Evolutionary conservation across 2,888 invertebrate genomes (phyloP).

Genomic region (Drosophila greeni): DNA sequence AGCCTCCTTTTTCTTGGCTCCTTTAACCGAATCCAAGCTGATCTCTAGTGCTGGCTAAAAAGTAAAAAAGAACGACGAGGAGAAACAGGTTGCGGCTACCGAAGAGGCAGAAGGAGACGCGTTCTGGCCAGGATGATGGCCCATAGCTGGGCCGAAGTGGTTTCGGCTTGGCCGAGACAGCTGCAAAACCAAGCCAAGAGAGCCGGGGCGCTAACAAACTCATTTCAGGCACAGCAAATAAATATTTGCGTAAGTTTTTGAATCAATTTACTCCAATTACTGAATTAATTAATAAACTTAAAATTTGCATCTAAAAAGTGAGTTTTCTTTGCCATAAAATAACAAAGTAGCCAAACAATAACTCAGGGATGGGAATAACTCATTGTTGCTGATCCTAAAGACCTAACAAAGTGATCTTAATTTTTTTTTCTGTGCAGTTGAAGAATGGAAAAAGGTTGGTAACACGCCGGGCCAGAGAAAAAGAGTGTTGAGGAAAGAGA

Average conservation of each 20-base stretch:
- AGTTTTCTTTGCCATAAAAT: background rate
- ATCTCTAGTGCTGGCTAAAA: conserved; percentile 3
- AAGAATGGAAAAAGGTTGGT: conserved; percentile 45
- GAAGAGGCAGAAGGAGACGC: conserved; percentile 15
- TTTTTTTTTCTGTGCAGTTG: conserved; percentile 24
- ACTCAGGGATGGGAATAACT: background rate
- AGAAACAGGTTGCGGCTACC: conserved; percentile 35
- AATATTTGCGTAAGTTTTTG: background rate
- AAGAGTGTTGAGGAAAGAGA: conserved; percentile 4
- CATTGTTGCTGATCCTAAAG: background rate
- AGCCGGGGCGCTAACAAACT: conserved; percentile 39
- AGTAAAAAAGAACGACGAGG: background rate
- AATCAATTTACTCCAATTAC: background rate
- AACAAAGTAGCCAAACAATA: background rate
- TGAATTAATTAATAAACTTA: background rate
- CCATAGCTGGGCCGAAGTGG: conserved; percentile 16
- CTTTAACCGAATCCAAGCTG: conserved; percentile 19
- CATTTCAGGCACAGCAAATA: conserved; percentile 30
- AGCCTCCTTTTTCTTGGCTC: conserved; percentile 20
- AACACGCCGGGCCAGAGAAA: conserved; percentile 22
- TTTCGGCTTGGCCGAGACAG: conserved; percentile 33
- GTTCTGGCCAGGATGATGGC: conserved; percentile 48
- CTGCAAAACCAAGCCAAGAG: conserved; percentile 36
- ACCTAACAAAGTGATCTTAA: background rate
- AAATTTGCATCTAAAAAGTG: background rate